Percentiles rank a stretch among this genome's conserved stretches.
These are phyloP conservation scores for Ischnus inquisitorius DNA, from an alignment of 2,888 invertebrate species.

Conservation along the genomic window DNA sequence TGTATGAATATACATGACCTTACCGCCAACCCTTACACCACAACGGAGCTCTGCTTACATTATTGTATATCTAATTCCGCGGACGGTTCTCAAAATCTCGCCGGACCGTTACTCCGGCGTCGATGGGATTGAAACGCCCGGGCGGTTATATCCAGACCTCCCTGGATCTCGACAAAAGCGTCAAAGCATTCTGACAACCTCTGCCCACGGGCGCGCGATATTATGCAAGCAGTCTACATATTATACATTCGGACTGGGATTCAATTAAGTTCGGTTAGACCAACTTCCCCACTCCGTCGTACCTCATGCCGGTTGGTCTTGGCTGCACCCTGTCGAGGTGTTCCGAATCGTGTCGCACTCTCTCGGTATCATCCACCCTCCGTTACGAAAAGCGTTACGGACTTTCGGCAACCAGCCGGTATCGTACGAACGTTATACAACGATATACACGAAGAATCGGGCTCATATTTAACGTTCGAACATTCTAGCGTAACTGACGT, in stretches of 20 bases:
- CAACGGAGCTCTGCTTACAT: constrained; percentile 85
- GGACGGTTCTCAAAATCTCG: constrained; percentile 83
- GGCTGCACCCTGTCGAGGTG: constrained; percentile 74
- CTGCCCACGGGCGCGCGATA: constrained; percentile 81
- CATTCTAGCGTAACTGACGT: too few relatives aligned
- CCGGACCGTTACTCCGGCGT: constrained; percentile 56
- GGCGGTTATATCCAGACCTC: constrained; percentile 6
- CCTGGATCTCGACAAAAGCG: constrained; percentile 53
- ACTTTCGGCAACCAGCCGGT: constrained; percentile 53
- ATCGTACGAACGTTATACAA: constrained; percentile 59
- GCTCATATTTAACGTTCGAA: too few relatives aligned
- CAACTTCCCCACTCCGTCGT: constrained; percentile 68
- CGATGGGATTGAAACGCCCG: constrained; percentile 46
- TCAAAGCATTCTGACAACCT: constrained; percentile 75
- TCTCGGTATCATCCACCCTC: constrained; percentile 36
- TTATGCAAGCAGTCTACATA: constrained; percentile 86
- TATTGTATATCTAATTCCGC: constrained; percentile 86
- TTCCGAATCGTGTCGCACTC: constrained; percentile 77
- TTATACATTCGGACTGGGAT: constrained; percentile 86
- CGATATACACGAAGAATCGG: not conserved
- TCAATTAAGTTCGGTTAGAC: constrained; percentile 85
- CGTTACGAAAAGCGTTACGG: constrained; percentile 45
- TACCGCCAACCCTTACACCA: constrained; percentile 84
- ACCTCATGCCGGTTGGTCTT: constrained; percentile 63
- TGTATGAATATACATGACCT: constrained; percentile 86